A percentile compares a stretch with the other conserved stretches of the same genome.
These are phyloP conservation scores for Nycticebus coucang DNA, from an alignment of 2,113 vertebrate genomes.

Conservation along the genomic window DNA sequence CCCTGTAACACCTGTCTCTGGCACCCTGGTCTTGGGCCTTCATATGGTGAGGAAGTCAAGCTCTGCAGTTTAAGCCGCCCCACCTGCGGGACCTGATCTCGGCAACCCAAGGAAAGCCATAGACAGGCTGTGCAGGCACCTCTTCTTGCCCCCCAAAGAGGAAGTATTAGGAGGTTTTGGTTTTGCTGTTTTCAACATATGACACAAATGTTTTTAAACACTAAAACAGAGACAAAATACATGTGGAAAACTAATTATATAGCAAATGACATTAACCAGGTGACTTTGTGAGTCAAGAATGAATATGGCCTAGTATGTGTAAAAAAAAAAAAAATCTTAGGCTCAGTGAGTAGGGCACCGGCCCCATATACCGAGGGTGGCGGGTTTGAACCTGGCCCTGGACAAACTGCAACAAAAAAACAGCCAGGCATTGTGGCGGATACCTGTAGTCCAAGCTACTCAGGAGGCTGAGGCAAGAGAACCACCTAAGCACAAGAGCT, in stretches of 20 bases:
- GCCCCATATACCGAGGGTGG: too few relatives aligned
- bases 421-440: too few relatives aligned
- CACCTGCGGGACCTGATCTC: accelerated
- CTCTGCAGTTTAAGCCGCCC: neutral
- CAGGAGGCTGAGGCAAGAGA: too few relatives aligned
- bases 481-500: too few relatives aligned
- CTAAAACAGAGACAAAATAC: neutral
- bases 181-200: neutral
- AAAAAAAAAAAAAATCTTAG: too few relatives aligned
- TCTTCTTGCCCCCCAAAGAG: neutral
- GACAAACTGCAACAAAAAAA: too few relatives aligned
- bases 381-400: too few relatives aligned
- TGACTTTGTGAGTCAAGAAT: neutral
- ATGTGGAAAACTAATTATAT: neutral
- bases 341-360: too few relatives aligned
- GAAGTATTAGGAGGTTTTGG: neutral
- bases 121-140: neutral
- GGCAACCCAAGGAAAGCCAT: neutral
- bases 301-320: accelerated
- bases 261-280: neutral
- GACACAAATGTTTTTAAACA: neutral
- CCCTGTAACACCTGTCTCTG: neutral
- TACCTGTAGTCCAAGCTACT: too few relatives aligned
- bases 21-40: neutral
- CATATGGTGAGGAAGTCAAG: accelerated